phyloP scores from a whole-genome alignment of 2,888 invertebrate genomes.

The Pristionchus entomophagus region DNA sequence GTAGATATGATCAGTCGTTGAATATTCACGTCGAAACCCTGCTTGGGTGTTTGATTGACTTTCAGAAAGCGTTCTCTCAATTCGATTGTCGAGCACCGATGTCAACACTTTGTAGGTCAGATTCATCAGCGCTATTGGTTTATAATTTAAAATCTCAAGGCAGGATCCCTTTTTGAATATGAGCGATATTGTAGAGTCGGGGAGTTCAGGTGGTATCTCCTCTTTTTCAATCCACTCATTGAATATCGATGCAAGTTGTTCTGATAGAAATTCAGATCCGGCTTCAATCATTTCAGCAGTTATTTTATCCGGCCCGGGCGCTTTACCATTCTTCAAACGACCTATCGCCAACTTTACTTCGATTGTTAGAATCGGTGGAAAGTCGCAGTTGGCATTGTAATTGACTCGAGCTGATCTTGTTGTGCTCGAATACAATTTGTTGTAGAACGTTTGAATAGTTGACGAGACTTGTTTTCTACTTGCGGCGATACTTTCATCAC shows the following conservation, averaged over 20 bases:
- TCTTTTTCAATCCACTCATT: neutral
- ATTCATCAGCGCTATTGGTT: conserved; percentile 50
- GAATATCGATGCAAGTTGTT: conserved; percentile 12
- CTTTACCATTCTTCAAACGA: neutral
- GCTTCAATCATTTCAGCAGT: conserved; percentile 33
- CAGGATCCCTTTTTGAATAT: conserved; percentile 52
- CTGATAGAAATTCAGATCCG: neutral
- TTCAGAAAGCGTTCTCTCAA: neutral
- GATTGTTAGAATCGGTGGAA: neutral
- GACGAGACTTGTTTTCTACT: neutral
- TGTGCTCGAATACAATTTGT: neutral
- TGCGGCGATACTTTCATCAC: conserved; percentile 8
- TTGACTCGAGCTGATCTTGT: neutral
- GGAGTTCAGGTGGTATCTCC: conserved; percentile 27
- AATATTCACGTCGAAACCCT: conserved; percentile 45
- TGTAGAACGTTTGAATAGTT: neutral
- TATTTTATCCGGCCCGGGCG: conserved; percentile 18
- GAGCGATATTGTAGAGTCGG: conserved; percentile 44
- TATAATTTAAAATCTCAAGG: conserved; percentile 50
- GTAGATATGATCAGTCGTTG: conserved; percentile 48
- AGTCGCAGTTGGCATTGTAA: conserved; percentile 39
- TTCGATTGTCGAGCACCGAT: neutral
- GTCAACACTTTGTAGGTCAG: conserved; percentile 44
- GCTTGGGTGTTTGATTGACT: conserved; percentile 36
- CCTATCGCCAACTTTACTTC: neutral